A percentile compares a stretch with the other conserved stretches of the same genome.
Evolutionary conservation across 2,113 vertebrate genomes (phyloP).

Genomic region (Theristicus caerulescens): DNA sequence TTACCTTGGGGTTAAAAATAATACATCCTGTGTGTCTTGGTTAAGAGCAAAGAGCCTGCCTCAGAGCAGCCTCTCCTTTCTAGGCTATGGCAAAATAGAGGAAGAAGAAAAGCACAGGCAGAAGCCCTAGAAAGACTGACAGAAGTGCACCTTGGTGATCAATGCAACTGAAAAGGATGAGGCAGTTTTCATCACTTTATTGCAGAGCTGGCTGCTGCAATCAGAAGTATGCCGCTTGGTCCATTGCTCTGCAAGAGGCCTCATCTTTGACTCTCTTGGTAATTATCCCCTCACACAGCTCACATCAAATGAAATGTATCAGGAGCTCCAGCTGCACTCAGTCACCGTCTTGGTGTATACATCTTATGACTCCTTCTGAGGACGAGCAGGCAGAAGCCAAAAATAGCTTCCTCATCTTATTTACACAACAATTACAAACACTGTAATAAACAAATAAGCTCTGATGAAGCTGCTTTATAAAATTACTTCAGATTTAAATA

Average conservation of each 20-base stretch:
- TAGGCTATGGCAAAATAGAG: not conserved
- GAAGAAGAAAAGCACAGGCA: not conserved
- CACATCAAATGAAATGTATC: not conserved
- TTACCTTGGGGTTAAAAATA: not conserved
- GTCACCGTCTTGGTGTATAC: not conserved
- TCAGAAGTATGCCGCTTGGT: not conserved
- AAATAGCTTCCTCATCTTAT: conserved; percentile 52
- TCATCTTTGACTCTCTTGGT: conserved; percentile 2
- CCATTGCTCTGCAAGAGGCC: not conserved
- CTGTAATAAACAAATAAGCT: conserved; percentile 60
- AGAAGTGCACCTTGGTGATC: not conserved
- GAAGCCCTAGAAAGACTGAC: not conserved
- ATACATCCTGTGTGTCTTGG: not conserved
- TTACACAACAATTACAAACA: conserved; percentile 55
- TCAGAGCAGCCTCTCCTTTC: not conserved
- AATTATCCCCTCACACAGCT: not conserved
- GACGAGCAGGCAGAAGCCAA: conserved; percentile 19
- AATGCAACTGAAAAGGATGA: not conserved
- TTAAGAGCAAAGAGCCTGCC: not conserved
- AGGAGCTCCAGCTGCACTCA: conserved; percentile 40
- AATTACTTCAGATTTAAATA: conserved; percentile 56
- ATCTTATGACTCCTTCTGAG: conserved; percentile 7
- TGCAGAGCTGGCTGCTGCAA: not conserved
- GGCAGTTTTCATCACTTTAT: not conserved
- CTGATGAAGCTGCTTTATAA: conserved; percentile 55